Percentiles rank a stretch among this genome's conserved stretches.
Evolutionary conservation across 2,113 vertebrate genomes (phyloP).

Genomic region (Furnarius figulus): DNA sequence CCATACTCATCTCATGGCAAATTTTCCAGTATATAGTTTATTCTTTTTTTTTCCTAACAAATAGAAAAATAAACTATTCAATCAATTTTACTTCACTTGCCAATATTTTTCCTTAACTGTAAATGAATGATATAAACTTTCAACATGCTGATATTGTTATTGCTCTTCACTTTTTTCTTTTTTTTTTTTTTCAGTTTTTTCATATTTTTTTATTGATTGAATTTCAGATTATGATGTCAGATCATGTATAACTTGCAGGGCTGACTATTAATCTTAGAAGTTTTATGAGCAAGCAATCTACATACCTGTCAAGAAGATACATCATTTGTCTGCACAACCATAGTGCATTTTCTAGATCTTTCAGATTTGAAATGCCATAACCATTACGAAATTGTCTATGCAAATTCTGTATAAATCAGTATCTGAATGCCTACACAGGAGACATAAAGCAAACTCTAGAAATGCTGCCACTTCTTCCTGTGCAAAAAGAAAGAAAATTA

Average conservation of each 20-base stretch:
- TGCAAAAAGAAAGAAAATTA: not conserved
- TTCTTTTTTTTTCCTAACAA: not conserved
- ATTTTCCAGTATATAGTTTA: not conserved
- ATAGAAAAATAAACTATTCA: not conserved
- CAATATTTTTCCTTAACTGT: not conserved
- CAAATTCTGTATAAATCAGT: not conserved
- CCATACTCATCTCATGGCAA: not conserved
- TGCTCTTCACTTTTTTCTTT: not conserved
- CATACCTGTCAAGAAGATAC: not conserved
- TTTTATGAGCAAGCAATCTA: not conserved
- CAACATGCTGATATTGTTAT: not conserved
- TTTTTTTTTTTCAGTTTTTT: not conserved
- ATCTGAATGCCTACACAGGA: not conserved
- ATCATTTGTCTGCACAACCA: not conserved
- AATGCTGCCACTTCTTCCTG: not conserved
- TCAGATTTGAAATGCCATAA: not conserved
- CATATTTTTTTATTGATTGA: not conserved
- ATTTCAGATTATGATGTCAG: not conserved
- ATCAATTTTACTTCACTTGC: not conserved
- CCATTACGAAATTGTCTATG: not conserved
- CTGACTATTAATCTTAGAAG: not conserved
- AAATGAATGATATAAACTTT: not conserved
- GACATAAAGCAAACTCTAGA: not conserved
- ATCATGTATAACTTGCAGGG: not conserved
- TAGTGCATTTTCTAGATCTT: not conserved